A percentile compares a stretch with the other conserved stretches of the same genome.
Conservation (phyloP, 2,888 invertebrate species). For the Prosapia bicincta region DNA sequence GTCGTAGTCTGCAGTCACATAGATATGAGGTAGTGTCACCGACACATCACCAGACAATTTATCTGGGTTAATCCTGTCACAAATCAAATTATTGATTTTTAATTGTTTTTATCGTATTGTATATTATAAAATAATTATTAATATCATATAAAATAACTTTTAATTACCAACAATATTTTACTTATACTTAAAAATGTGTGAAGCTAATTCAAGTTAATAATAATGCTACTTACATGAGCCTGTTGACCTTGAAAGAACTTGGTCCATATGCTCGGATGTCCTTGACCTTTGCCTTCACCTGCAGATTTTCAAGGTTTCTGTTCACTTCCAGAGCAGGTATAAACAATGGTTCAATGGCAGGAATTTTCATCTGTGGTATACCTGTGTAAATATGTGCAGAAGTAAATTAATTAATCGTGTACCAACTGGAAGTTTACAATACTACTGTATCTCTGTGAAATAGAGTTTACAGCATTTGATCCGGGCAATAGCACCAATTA, state of each 20-base stretch:
- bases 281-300: constrained; percentile 51
- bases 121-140: too few relatives aligned
- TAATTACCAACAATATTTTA: too few relatives aligned
- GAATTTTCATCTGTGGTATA: constrained; percentile 65
- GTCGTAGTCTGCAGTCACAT: constrained; percentile 53
- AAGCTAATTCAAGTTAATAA: too few relatives aligned
- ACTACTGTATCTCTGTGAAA: too few relatives aligned
- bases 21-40: constrained; percentile 48
- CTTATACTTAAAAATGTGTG: too few relatives aligned
- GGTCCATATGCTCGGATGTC: constrained; percentile 76
- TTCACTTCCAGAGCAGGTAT: constrained; percentile 65
- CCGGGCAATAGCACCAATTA: too few relatives aligned
- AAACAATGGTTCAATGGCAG: constrained; percentile 75
- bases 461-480: too few relatives aligned
- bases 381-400: too few relatives aligned
- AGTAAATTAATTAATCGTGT: too few relatives aligned
- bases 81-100: neutral
- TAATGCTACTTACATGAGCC: constrained; percentile 62
- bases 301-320: constrained; percentile 54
- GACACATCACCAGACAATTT: constrained; percentile 48
- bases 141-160: too few relatives aligned
- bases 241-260: constrained; percentile 70
- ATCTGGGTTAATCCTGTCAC: constrained; percentile 48
- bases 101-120: too few relatives aligned
- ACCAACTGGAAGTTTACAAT: too few relatives aligned